Conservation (phyloP, 2,797 vertebrate genomes). For the Brachymystax lenok region DNA sequence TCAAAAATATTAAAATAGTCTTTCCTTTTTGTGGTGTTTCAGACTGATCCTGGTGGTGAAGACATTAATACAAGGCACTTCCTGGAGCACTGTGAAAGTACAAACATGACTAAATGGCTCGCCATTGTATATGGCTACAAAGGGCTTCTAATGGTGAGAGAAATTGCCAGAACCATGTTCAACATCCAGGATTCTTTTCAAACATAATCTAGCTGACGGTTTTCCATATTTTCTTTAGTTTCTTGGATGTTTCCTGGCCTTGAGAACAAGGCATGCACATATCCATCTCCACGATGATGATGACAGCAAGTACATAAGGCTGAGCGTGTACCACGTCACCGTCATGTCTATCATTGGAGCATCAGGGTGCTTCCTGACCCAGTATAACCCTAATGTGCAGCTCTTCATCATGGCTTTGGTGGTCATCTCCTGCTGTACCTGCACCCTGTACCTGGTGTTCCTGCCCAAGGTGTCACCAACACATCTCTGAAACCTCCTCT, state of each 20-base stretch:
- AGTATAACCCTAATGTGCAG: constrained; percentile 85
- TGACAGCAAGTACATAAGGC: constrained; percentile 77
- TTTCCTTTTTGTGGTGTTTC: constrained; percentile 25
- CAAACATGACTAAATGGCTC: constrained; percentile 87
- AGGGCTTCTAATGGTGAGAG: constrained; percentile 87
- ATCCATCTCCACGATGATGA: constrained; percentile 51
- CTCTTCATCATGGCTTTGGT: constrained; percentile 85
- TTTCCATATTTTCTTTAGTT: constrained; percentile 68
- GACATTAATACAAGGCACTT: constrained; percentile 78
- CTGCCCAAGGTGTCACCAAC: constrained; percentile 76
- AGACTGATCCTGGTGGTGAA: constrained; percentile 79
- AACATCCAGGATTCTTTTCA: neutral
- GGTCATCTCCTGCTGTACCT: constrained; percentile 86
- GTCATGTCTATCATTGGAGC: constrained; percentile 84
- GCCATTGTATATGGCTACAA: constrained; percentile 85
- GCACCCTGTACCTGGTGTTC: constrained; percentile 82
- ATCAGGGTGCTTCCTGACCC: constrained; percentile 79
- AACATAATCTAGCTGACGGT: neutral
- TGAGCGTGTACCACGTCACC: constrained; percentile 81
- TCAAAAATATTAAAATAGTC: no score
- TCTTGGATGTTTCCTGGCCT: constrained; percentile 87
- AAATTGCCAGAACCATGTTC: neutral
- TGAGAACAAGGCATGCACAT: constrained; percentile 81
- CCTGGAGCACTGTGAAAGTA: constrained; percentile 85
- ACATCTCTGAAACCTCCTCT: neutral